A percentile compares a stretch with the other conserved stretches of the same genome.
phyloP scores from a whole-genome alignment of 2,797 vertebrate genomes.

The Orientallactaga sibirica region DNA sequence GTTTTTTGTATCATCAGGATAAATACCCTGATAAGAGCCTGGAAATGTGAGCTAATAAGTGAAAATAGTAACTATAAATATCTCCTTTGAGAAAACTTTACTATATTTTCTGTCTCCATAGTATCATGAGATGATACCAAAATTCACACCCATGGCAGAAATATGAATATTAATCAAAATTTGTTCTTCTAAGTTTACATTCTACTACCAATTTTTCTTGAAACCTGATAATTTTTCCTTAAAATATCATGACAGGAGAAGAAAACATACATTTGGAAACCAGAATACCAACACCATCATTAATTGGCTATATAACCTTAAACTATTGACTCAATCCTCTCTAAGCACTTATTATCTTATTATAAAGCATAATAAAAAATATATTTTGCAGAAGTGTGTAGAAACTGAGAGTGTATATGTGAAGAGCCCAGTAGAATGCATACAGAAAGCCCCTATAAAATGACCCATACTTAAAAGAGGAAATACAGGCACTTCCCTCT shows the following conservation, averaged over 20 bases:
- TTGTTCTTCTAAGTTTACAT: background rate
- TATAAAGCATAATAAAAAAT: conserved; percentile 32
- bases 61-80: background rate
- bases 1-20: background rate
- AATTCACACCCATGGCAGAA: background rate
- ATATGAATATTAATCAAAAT: background rate
- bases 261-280: background rate
- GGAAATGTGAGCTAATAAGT: background rate
- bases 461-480: background rate
- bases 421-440: background rate
- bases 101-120: background rate
- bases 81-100: background rate
- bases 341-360: background rate
- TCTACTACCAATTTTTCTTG: background rate
- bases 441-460: background rate
- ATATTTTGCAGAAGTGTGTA: background rate
- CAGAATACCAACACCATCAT: background rate
- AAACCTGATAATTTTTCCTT: background rate
- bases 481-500: background rate
- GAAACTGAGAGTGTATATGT: background rate
- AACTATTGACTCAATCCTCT: background rate
- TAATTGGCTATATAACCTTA: background rate
- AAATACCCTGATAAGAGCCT: conserved; percentile 10
- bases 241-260: background rate
- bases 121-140: background rate